Percentiles rank a stretch among this genome's conserved stretches.
Evolutionary conservation across 2,888 invertebrate genomes (phyloP).

Genomic region (Mythimna loreyi): DNA sequence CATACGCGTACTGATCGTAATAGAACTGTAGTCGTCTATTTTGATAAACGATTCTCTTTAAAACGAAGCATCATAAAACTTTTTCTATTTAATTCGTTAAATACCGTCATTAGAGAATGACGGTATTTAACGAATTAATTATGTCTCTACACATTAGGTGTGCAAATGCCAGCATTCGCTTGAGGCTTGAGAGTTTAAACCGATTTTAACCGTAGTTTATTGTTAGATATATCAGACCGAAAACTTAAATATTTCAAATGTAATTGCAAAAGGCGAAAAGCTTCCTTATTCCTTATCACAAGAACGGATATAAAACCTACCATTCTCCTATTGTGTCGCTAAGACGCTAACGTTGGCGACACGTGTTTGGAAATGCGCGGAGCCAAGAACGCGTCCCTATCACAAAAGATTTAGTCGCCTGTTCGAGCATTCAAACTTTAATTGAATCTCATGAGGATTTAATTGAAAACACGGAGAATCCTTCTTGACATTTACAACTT

Average conservation of each 20-base stretch:
- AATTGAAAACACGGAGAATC: slow-evolving; percentile 40
- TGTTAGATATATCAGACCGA: neutral
- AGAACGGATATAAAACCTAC: neutral
- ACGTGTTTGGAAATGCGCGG: slow-evolving; percentile 26
- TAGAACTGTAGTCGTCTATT: neutral
- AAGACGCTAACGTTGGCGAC: slow-evolving; percentile 10
- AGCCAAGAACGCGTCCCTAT: slow-evolving; percentile 5
- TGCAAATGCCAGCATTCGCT: no score
- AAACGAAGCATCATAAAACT: neutral
- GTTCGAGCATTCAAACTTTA: slow-evolving; percentile 55
- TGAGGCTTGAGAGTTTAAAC: no score
- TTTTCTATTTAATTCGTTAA: no score
- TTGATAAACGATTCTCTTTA: neutral
- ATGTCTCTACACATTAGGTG: no score
- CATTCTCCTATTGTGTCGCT: slow-evolving; percentile 20
- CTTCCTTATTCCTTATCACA: neutral
- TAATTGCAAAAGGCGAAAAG: neutral
- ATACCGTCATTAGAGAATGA: no score
- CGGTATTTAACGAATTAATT: no score
- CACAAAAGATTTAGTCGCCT: slow-evolving; percentile 52
- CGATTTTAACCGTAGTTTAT: no score
- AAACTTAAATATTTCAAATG: neutral
- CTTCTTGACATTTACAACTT: slow-evolving; percentile 43
- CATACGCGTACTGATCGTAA: neutral
- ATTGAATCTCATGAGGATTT: slow-evolving; percentile 53